Conservation (phyloP, 1,140 invertebrate genomes). For the Camponotus vicinus region DNA sequence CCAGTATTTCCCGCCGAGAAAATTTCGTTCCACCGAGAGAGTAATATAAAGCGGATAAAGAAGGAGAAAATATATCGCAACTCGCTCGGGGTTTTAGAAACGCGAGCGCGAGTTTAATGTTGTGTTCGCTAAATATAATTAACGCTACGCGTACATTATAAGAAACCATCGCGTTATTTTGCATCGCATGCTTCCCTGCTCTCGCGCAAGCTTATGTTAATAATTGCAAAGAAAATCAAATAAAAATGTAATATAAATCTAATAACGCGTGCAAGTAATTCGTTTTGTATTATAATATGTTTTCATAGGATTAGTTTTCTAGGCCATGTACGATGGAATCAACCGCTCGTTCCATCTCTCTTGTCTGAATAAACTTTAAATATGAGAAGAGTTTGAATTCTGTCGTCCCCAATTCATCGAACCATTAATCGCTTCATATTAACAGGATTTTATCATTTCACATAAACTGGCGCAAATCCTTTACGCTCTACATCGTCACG, state of each 20-base stretch:
- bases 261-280: constrained; percentile 1
- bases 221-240: constrained; percentile 21
- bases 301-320: neutral
- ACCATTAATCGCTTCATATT: neutral
- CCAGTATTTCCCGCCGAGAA: neutral
- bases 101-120: constrained; percentile 27
- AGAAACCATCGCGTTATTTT: constrained; percentile 3
- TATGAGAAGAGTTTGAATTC: neutral
- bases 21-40: constrained; percentile 3
- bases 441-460: constrained; percentile 33
- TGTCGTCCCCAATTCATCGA: constrained; percentile 16
- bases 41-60: constrained; percentile 29
- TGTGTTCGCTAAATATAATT: constrained; percentile 40
- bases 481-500: constrained; percentile 10
- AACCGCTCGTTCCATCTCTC: too few species aligned
- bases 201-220: neutral
- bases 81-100: constrained; percentile 1
- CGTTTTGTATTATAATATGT: neutral
- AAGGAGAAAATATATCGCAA: neutral
- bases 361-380: neutral
- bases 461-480: neutral
- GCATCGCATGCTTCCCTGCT: neutral
- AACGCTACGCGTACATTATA: constrained; percentile 10
- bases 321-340: neutral
- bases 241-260: neutral